Base-by-base conservation (phyloP, 2,797 vertebrate species). In the Nyctalus aviator region DNA sequence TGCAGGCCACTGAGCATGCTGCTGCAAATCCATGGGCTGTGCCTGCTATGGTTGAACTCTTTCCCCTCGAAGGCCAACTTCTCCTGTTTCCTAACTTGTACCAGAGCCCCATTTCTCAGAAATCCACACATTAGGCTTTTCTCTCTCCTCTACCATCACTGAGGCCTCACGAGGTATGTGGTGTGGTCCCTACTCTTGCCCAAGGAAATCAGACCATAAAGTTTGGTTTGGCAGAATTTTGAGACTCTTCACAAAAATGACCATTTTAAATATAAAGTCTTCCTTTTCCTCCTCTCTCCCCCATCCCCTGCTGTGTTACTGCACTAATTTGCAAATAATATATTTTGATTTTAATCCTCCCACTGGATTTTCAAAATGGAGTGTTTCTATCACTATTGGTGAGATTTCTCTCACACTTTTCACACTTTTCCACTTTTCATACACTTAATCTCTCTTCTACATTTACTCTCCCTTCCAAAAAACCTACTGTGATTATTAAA, bases 371-470 rank as follows among this genome's bases (percentile, higher is more conserved):
- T 92, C 35, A 46, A 68, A 88, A 79, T 23, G 66, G 64, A 66
- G 30, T 35, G 53, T 69, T 20, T 84, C 53, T 66, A 35, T 69
- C 23, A 57, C 48, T 23, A 71, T 77, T 30, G 76, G 88, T 64
- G 35, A 77, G 78, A 88, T 84, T 95, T 66, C 72, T 73, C 88
- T 88, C n/a, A 48, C 57, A 78, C 46, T 68, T 75, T 62, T 88
- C 27, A 76, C 46, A 13, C 3, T 15, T 88, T 88, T 55, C 90
- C 25, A 57, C 35, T 64, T 75, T 62, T n/a, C 17, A 57, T 66
- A 18, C 8, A 27, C 15, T 71, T 79, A 79, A 25, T 72, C 71
- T 71, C 18, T 35, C 62, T 53, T 86, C 41, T 69, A 69, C 82
- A 41, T 83, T 48, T 75, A 76, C 87, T 62, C 27, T 69, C 64